phyloP scores from a whole-genome alignment of 2,797 vertebrate genomes.

The Coregonus ussuriensis region DNA sequence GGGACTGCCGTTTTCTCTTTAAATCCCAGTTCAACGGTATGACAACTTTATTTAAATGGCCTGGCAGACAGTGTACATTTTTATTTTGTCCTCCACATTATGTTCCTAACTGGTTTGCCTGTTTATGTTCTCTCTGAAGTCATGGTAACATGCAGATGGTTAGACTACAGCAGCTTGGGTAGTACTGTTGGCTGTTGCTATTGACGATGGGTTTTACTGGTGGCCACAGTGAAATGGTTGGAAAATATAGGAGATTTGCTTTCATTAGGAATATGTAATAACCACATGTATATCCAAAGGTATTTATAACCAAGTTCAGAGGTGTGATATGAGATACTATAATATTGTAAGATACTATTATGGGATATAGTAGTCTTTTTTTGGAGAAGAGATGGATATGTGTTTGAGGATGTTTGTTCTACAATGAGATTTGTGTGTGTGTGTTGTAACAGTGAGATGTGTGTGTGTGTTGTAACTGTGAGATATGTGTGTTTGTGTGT shows the following conservation, averaged over 20 bases:
- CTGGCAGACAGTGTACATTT: conserved; percentile 11
- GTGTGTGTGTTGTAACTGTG: not conserved
- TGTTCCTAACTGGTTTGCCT: conserved; percentile 9
- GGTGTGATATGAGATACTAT: not conserved
- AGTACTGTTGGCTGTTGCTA: not conserved
- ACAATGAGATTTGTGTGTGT: not conserved
- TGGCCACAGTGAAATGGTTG: conserved; percentile 8
- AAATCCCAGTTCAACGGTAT: conserved; percentile 1
- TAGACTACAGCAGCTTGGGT: not conserved
- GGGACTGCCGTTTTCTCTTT: not conserved
- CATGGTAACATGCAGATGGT: conserved; percentile 5
- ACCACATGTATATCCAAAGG: not conserved
- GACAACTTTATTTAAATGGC: conserved; percentile 10
- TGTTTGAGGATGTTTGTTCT: not conserved
- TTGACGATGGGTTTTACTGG: not conserved
- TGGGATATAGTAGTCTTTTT: not conserved
- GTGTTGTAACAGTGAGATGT: too few species aligned
- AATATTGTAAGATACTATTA: not conserved
- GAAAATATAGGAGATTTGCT: conserved; percentile 1
- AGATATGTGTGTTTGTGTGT: not conserved
- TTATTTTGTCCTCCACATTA: conserved; percentile 12
- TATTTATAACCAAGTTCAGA: not conserved
- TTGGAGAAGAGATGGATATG: not conserved
- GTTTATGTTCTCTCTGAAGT: conserved; percentile 2
- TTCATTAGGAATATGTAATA: conserved; percentile 11